Conservation (phyloP, 2,888 invertebrate species). For the Hyles lineata region DNA sequence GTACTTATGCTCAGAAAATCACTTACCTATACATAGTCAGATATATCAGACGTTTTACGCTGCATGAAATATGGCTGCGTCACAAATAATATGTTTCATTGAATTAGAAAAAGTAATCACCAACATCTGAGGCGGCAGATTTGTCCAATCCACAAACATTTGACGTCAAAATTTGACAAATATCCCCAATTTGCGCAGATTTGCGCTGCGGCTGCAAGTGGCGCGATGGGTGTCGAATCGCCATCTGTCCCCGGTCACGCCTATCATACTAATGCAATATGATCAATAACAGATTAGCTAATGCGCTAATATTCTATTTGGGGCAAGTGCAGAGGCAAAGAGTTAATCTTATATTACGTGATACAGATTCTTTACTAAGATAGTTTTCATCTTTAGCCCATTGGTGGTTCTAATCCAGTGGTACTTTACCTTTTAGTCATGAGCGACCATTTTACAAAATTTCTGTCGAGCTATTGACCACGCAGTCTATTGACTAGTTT, state of each 20-base stretch:
- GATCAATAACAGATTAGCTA: conserved; percentile 65
- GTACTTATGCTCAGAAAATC: no score
- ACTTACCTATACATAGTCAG: no score
- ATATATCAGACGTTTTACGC: no score
- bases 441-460: no score
- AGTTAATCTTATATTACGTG: neutral
- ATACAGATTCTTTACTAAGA: neutral
- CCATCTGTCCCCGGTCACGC: conserved; percentile 71
- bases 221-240: conserved; percentile 52
- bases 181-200: conserved; percentile 58
- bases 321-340: conserved; percentile 60
- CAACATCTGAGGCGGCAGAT: conserved; percentile 37
- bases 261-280: conserved; percentile 57
- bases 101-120: conserved; percentile 11
- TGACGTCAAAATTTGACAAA: conserved; percentile 67
- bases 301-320: conserved; percentile 53
- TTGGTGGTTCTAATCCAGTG: no score
- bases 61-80: neutral
- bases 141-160: conserved; percentile 66
- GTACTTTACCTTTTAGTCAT: no score
- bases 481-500: no score
- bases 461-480: no score
- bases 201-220: conserved; percentile 47
- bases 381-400: no score
- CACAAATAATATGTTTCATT: neutral